phyloP scores from a whole-genome alignment of 1,140 invertebrate genomes.

The Diabrotica undecimpunctata region DNA sequence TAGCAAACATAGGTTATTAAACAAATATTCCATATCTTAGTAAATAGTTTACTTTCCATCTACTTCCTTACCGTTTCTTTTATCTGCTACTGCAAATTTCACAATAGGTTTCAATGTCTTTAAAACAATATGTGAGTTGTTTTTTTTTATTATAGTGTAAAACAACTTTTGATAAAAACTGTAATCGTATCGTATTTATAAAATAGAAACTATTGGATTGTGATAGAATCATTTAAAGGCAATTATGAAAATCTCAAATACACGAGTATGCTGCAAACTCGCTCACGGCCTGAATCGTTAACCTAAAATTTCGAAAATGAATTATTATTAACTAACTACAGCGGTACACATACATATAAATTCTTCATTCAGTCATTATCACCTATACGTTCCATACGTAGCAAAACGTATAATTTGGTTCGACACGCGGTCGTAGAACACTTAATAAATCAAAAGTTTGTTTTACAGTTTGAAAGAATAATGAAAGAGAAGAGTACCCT shows the following conservation, averaged over 20 bases:
- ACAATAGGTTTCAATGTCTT: no score
- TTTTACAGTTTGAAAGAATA: constrained; percentile 12
- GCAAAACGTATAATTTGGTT: constrained; percentile 14
- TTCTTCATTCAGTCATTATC: constrained; percentile 18
- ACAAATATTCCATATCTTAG: no score
- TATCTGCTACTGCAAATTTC: no score
- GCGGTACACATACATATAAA: constrained; percentile 5
- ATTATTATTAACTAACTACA: constrained; percentile 8
- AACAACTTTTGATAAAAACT: no score
- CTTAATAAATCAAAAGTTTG: constrained; percentile 17
- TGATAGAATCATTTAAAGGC: background rate
- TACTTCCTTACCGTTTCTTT: no score
- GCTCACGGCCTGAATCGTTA: constrained; percentile 8
- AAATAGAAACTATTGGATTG: no score
- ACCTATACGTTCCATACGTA: constrained; percentile 11
- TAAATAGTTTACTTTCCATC: no score
- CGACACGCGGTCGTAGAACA: constrained; percentile 11
- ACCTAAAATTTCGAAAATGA: constrained; percentile 14
- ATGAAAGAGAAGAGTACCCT: constrained; percentile 7
- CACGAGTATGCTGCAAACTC: background rate
- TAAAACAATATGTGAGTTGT: no score
- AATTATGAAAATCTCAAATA: background rate
- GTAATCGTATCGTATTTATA: no score
- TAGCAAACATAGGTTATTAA: no score
- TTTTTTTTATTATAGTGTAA: no score